Base-by-base conservation (phyloP, 1,140 invertebrate genomes). In the Coenobita brevimanus region DNA sequence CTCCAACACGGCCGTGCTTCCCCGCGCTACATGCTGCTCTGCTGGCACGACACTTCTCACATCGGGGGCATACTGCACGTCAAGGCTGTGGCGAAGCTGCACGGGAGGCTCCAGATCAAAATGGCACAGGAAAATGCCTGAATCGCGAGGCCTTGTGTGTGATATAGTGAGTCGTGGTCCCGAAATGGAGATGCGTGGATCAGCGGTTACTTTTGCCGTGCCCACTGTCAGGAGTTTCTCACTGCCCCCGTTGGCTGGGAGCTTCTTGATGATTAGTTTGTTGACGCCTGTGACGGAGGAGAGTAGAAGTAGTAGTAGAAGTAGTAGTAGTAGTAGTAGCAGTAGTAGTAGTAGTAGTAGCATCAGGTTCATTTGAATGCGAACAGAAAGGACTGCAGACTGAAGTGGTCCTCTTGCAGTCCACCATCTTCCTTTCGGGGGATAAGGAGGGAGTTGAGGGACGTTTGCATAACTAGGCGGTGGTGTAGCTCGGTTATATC, bases 241-340 rank as follows among this genome's bases (percentile, higher is more conserved):
- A n/a, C 57, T 82, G 38, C 64, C 81, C 0, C 81, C 81, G 64
- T 33, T 27, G n/a, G 81, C 27, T 2, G 81, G 41, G 15, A 71
- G 50, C 62, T 82, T 82, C 81, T 82, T 82, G 64, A 82, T 82
- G 81, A 82, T 82, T 8, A 82, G 81, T 30, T 82, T 82, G 64
- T 82, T 67, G 41, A 38, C 41, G n/a, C 81, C 81, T 82, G 81
- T 27, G 38, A 54, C 15, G 33, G 43, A 33, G 30, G 46, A 10
- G n/a, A 57, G n/a, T n/a, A n/a, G n/a, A n/a, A n/a, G n/a, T n/a
- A n/a, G n/a, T n/a, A n/a, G n/a, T n/a, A n/a, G n/a, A n/a, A n/a
- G n/a, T n/a, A n/a, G n/a, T n/a, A n/a, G n/a, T n/a, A n/a, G n/a
- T n/a, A n/a, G n/a, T n/a, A n/a, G n/a, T n/a, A n/a, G n/a, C n/a